Evolutionary conservation across 1,140 invertebrate genomes (phyloP).

Genomic region (Sinella curviseta): DNA sequence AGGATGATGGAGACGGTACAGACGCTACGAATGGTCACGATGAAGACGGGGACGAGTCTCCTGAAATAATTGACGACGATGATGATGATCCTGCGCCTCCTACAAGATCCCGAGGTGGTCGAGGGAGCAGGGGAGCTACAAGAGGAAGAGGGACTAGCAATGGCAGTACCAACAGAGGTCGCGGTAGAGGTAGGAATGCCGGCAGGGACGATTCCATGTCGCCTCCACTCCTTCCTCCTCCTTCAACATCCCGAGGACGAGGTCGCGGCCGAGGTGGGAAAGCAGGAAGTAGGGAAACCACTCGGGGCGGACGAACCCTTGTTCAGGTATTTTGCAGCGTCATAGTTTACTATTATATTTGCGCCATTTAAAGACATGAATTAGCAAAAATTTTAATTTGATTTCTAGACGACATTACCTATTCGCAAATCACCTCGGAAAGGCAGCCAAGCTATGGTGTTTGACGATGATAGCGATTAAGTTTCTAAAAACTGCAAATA

Average conservation of each 20-base stretch:
- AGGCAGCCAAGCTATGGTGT: not conserved
- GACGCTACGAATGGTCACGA: slow-evolving; percentile 4
- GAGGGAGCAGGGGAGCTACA: slow-evolving; percentile 20
- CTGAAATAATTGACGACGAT: not conserved
- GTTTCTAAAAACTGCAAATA: too few relatives aligned
- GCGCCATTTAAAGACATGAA: not conserved
- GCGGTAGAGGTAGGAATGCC: slow-evolving; percentile 48
- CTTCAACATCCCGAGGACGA: not conserved
- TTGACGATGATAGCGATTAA: slow-evolving; percentile 17
- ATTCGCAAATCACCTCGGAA: not conserved
- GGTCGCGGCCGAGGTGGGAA: not conserved
- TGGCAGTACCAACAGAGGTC: slow-evolving; percentile 35
- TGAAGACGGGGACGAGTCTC: not conserved
- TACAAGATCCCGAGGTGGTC: slow-evolving; percentile 40
- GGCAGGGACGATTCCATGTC: slow-evolving; percentile 15
- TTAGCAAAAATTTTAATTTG: not conserved
- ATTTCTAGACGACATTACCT: not conserved
- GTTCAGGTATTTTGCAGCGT: not conserved
- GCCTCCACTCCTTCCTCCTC: too few relatives aligned
- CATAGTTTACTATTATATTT: not conserved
- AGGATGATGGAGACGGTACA: slow-evolving; percentile 21
- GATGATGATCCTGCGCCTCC: not conserved
- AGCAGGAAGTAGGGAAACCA: not conserved
- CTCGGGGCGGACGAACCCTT: not conserved
- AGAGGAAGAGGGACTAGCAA: slow-evolving; percentile 47